phyloP scores from a whole-genome alignment of 1,140 invertebrate genomes.

The Panagrolaimus sp. region DNA sequence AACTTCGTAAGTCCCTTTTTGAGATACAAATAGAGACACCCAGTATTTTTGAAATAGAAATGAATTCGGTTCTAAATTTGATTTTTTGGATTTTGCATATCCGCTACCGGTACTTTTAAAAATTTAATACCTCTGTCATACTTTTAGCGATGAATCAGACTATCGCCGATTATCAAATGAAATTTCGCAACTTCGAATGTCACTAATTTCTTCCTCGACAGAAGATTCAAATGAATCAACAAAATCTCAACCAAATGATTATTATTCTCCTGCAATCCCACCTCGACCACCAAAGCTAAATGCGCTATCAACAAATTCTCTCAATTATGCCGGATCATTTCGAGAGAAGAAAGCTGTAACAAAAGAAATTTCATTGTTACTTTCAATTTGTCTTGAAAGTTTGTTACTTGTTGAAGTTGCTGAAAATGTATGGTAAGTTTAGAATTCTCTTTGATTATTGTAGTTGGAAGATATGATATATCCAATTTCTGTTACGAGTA shows the following conservation, averaged over 20 bases:
- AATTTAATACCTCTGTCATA: too few relatives aligned
- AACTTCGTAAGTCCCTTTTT: too few relatives aligned
- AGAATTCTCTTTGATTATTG: neutral
- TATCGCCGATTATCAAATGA: neutral
- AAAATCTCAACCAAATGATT: too few relatives aligned
- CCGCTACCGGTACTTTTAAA: too few relatives aligned
- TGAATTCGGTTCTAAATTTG: too few relatives aligned
- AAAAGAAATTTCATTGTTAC: neutral
- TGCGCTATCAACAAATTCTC: too few relatives aligned
- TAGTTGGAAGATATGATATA: neutral
- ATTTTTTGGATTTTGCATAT: too few relatives aligned
- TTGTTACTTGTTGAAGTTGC: neutral
- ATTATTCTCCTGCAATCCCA: neutral
- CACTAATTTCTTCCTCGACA: neutral
- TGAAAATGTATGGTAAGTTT: neutral
- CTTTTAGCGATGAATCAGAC: neutral
- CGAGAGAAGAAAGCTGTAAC: neutral
- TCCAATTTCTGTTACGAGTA: neutral
- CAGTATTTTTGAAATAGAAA: too few relatives aligned
- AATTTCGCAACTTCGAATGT: conserved; percentile 7
- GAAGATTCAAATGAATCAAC: conserved; percentile 1
- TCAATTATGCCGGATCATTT: neutral
- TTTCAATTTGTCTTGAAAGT: neutral
- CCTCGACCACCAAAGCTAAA: neutral
- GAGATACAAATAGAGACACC: too few relatives aligned